These are phyloP conservation scores for Lamproptera curius DNA, from an alignment of 2,888 invertebrate genomes.

Conservation along the genomic window DNA sequence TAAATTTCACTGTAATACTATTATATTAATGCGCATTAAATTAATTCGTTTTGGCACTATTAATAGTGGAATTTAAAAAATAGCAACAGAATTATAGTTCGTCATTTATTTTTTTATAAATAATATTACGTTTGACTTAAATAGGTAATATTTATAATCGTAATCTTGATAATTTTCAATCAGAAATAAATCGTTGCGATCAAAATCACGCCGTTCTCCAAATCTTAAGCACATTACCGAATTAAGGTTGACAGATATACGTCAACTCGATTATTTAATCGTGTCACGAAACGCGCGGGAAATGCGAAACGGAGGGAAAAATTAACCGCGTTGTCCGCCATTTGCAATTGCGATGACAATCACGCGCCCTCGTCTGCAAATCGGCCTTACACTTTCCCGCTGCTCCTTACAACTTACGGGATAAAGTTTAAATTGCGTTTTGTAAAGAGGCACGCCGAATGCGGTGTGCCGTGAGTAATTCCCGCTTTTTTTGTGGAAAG, in stretches of 20 bases:
- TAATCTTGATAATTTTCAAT: too few relatives aligned
- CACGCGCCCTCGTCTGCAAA: constrained; percentile 26
- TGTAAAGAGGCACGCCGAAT: constrained; percentile 46
- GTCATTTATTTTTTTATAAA: too few relatives aligned
- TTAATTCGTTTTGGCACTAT: too few relatives aligned
- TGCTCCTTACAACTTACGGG: constrained; percentile 26
- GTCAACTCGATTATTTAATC: constrained; percentile 2
- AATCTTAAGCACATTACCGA: too few relatives aligned
- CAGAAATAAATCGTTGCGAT: too few relatives aligned
- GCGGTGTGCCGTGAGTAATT: constrained; percentile 61
- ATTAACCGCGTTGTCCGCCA: constrained; percentile 62
- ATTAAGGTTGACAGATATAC: not conserved
- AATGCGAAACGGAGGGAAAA: constrained; percentile 30
- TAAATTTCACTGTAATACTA: too few relatives aligned
- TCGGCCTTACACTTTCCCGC: constrained; percentile 30
- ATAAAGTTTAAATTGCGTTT: constrained; percentile 38
- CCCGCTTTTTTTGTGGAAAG: constrained; percentile 55
- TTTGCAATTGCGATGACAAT: constrained; percentile 69
- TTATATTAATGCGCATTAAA: too few relatives aligned
- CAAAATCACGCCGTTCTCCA: too few relatives aligned
- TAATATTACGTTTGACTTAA: too few relatives aligned
- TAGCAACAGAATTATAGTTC: too few relatives aligned
- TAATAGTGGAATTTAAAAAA: too few relatives aligned
- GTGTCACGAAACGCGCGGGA: not conserved
- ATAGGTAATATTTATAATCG: too few relatives aligned